phyloP scores from a whole-genome alignment of 2,113 vertebrate species.

The Triplophysa rosa region DNA sequence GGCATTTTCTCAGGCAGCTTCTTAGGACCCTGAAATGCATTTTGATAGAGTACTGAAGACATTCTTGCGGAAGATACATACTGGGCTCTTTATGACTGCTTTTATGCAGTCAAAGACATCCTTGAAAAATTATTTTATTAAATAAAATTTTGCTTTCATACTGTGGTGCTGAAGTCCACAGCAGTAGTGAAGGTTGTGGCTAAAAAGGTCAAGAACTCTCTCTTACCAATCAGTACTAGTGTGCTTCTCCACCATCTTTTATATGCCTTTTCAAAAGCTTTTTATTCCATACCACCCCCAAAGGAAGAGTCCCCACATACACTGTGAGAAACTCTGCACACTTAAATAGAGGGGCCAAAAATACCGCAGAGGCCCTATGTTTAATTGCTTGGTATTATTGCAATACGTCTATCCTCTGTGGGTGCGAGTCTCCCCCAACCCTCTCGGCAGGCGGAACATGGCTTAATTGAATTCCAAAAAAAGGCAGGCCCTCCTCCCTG shows the following conservation, averaged over 20 bases:
- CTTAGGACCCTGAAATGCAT: too few relatives aligned
- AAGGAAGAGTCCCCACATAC: constrained; percentile 34
- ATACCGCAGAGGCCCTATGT: constrained; percentile 61
- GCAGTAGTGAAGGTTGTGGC: constrained; percentile 41
- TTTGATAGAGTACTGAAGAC: too few relatives aligned
- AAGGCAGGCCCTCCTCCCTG: constrained; percentile 39
- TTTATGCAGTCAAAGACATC: too few relatives aligned
- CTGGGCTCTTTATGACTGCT: too few relatives aligned
- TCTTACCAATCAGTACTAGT: not conserved
- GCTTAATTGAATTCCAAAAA: constrained; percentile 64
- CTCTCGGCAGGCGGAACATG: constrained; percentile 50
- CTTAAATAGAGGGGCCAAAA: constrained; percentile 65
- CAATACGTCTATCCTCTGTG: constrained; percentile 49
- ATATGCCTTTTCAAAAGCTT: constrained; percentile 44
- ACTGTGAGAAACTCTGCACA: constrained; percentile 44
- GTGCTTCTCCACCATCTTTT: constrained; percentile 25
- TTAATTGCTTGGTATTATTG: constrained; percentile 66
- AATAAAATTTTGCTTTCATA: not conserved
- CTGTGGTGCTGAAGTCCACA: not conserved
- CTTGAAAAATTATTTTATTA: too few relatives aligned
- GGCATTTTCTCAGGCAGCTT: too few relatives aligned
- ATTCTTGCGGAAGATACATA: too few relatives aligned
- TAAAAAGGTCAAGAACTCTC: constrained; percentile 50
- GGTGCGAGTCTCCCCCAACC: constrained; percentile 44
- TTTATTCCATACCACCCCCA: constrained; percentile 41